Conservation (phyloP, 2,113 vertebrate species). For the Serilophus lunatus region DNA sequence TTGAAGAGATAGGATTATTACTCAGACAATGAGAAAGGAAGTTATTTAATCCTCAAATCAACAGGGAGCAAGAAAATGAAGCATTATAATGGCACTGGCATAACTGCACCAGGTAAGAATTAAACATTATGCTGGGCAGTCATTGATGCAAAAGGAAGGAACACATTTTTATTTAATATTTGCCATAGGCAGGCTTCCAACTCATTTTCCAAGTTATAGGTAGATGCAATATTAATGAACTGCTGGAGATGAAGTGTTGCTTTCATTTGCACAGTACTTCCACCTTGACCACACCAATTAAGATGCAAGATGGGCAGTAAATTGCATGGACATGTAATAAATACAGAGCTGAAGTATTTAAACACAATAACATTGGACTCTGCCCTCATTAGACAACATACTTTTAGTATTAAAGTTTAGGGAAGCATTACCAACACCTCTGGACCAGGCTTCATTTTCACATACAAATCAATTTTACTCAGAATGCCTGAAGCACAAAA, state of each 20-base stretch:
- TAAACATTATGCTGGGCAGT: background rate
- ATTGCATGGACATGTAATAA: background rate
- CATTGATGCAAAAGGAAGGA: background rate
- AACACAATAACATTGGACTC: background rate
- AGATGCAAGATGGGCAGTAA: background rate
- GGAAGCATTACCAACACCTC: background rate
- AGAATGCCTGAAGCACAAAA: background rate
- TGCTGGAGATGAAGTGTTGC: background rate
- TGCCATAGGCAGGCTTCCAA: background rate
- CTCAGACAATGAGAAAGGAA: background rate
- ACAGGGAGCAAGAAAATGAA: background rate
- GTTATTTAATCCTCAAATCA: background rate
- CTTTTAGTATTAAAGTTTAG: background rate
- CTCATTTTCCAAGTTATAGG: background rate
- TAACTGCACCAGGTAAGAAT: background rate
- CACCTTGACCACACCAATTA: background rate
- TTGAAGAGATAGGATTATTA: background rate
- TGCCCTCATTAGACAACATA: background rate
- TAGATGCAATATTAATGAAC: slow-evolving; percentile 17
- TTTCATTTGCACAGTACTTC: background rate
- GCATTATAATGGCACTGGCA: background rate
- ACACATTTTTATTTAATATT: background rate
- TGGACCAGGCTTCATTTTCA: background rate
- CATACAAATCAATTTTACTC: background rate
- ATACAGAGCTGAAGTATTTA: background rate